These are phyloP conservation scores for Ylistrum balloti DNA, from an alignment of 1,140 invertebrate species.

Conservation along the genomic window DNA sequence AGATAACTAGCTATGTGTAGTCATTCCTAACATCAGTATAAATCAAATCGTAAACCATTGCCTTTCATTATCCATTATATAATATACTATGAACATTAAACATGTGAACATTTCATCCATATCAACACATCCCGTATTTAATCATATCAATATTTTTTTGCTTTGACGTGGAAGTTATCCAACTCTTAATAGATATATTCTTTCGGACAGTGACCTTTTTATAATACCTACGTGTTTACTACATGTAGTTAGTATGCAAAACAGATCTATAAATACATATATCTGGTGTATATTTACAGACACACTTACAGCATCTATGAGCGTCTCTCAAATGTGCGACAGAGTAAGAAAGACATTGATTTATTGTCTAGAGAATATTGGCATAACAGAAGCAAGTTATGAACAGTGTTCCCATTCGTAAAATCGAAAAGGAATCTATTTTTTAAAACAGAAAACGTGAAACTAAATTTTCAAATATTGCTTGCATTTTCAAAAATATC, in stretches of 20 bases:
- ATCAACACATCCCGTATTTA: not conserved
- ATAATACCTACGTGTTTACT: not conserved
- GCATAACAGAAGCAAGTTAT: no score
- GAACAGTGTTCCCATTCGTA: no score
- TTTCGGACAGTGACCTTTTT: constrained; percentile 32
- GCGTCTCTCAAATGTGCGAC: not conserved
- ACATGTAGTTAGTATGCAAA: not conserved
- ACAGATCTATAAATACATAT: not conserved
- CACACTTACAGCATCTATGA: not conserved
- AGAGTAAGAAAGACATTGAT: no score
- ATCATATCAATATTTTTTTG: no score
- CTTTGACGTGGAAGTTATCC: not conserved
- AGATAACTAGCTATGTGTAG: no score
- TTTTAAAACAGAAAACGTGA: no score
- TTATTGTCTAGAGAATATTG: not conserved
- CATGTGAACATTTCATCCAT: not conserved
- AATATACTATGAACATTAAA: not conserved
- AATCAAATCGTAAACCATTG: no score
- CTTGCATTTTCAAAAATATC: not conserved
- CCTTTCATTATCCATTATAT: no score
- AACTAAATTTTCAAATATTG: no score
- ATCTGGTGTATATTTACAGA: not conserved
- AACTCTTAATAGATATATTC: not conserved
- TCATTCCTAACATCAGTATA: no score
- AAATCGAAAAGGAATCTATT: no score